phyloP scores from a whole-genome alignment of 37 sponge, comb jelly and placozoan species.

The Oopsacas minuta region DNA sequence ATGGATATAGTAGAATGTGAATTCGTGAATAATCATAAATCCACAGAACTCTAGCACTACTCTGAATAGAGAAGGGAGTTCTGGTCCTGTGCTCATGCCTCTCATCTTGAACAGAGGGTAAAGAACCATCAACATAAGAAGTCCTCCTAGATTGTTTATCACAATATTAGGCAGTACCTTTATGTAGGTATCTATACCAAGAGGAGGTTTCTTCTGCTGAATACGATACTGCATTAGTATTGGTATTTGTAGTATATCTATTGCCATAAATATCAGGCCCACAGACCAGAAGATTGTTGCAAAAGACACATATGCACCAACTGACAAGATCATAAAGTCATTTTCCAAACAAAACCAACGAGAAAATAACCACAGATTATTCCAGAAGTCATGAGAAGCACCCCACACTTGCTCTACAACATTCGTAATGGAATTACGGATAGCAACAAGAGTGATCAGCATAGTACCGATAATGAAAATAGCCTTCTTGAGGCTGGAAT shows the following conservation, averaged over 20 bases:
- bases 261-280: background rate
- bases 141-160: background rate
- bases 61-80: background rate
- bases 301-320: background rate
- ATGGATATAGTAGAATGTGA: background rate
- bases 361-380: background rate
- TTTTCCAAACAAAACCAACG: background rate
- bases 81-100: background rate
- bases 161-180: background rate
- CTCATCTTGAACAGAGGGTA: background rate
- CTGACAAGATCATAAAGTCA: background rate
- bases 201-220: background rate
- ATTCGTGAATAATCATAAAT: background rate
- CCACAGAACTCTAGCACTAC: background rate
- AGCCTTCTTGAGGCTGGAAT: constrained; percentile 44
- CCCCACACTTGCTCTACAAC: background rate
- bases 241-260: background rate
- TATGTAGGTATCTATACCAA: background rate
- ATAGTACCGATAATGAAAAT: constrained; percentile 40
- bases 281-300: background rate
- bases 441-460: constrained; percentile 49
- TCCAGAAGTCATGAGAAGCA: constrained; percentile 9
- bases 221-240: background rate
- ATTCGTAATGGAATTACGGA: constrained; percentile 57
- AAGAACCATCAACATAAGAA: background rate